Evolutionary conservation across 2,888 invertebrate genomes (phyloP).

Genomic region (Temnothorax unifasciatus): DNA sequence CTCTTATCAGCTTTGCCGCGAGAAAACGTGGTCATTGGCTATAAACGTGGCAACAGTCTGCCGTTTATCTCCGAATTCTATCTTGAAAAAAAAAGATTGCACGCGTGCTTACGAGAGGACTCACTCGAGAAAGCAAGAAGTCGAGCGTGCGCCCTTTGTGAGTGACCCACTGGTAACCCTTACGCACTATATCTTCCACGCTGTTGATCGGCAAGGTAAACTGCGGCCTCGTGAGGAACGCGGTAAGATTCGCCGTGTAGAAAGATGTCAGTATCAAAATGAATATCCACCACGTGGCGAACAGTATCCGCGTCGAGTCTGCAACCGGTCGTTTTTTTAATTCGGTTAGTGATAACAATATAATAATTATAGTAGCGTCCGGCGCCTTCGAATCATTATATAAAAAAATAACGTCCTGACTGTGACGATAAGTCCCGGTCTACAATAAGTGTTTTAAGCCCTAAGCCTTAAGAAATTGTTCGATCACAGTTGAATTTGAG

Average conservation of each 20-base stretch:
- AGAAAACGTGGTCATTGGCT: background rate
- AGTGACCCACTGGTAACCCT: slow-evolving; percentile 91
- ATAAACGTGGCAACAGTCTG: background rate
- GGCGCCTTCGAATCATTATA: background rate
- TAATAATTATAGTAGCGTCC: background rate
- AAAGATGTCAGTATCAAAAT: slow-evolving; percentile 95
- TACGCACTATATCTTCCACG: slow-evolving; percentile 89
- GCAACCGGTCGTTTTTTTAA: slow-evolving; percentile 76
- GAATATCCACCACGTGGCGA: slow-evolving; percentile 97
- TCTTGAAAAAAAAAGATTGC: slow-evolving; percentile 1
- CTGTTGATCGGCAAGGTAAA: slow-evolving; percentile 93
- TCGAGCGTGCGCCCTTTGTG: slow-evolving; percentile 90
- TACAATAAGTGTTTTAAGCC: no score
- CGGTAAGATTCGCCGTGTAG: slow-evolving; percentile 96
- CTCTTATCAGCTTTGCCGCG: background rate
- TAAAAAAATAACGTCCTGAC: background rate
- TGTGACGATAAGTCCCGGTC: background rate
- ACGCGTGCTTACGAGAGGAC: background rate
- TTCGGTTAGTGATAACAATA: background rate
- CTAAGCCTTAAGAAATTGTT: no score
- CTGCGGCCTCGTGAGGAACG: slow-evolving; percentile 94
- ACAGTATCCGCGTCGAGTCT: slow-evolving; percentile 94
- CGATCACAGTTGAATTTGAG: no score
- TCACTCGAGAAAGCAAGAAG: slow-evolving; percentile 71
- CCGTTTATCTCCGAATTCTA: background rate